Conservation (phyloP, 2,113 vertebrate species). For the Peromyscus californicus region DNA sequence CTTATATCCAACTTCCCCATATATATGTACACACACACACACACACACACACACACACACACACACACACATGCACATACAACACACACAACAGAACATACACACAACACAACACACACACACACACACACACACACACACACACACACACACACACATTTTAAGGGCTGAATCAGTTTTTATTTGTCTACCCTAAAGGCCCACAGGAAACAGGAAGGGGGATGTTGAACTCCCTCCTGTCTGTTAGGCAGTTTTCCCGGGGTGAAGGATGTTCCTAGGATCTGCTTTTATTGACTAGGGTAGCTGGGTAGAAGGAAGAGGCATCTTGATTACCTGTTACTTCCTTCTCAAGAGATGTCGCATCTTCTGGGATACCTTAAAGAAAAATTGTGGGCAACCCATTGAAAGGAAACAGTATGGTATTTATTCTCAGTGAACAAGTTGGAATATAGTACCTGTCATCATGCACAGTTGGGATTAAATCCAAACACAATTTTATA, state of each 20-base stretch:
- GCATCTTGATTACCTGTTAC: neutral
- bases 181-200: neutral
- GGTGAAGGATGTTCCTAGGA: neutral
- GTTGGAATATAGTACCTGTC: neutral
- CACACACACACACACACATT: too few species aligned
- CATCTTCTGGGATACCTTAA: slow-evolving; percentile 29
- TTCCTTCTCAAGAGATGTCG: neutral
- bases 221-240: neutral
- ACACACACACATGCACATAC: too few species aligned
- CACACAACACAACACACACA: neutral
- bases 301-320: neutral
- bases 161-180: neutral
- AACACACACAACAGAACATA: too few species aligned
- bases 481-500: neutral
- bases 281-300: neutral
- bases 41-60: neutral
- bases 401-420: neutral
- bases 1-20: neutral
- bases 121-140: too few species aligned
- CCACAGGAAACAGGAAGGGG: neutral
- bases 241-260: neutral
- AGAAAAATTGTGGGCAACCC: neutral
- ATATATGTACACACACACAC: neutral
- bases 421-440: neutral
- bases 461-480: neutral